phyloP scores from a whole-genome alignment of 2,113 vertebrate species.

The Halichoeres trimaculatus region DNA sequence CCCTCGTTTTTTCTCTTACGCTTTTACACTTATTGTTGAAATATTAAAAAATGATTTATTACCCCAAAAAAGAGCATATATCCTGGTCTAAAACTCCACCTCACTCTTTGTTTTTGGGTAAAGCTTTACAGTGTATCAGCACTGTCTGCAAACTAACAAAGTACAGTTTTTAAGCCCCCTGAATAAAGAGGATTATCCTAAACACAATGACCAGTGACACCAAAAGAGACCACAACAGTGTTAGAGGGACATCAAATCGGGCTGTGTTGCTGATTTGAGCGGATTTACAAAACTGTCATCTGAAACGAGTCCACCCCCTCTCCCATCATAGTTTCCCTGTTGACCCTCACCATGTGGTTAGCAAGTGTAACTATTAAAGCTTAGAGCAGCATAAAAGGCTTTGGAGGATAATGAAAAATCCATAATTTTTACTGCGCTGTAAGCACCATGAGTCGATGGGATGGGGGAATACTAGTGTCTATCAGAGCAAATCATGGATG shows the following conservation, averaged over 20 bases:
- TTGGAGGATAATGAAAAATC: constrained; percentile 58
- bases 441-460: constrained; percentile 25
- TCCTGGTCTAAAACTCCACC: background rate
- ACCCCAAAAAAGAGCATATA: background rate
- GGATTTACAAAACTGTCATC: background rate
- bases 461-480: constrained; percentile 13
- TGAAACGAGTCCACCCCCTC: background rate
- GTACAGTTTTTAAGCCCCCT: constrained; percentile 20
- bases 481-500: constrained; percentile 18
- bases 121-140: background rate
- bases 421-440: constrained; percentile 49
- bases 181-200: constrained; percentile 62
- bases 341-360: constrained; percentile 8
- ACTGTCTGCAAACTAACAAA: constrained; percentile 23
- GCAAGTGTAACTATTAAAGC: constrained; percentile 1
- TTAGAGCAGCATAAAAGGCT: constrained; percentile 16
- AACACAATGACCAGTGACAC: constrained; percentile 35
- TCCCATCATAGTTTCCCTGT: background rate
- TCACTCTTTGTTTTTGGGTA: too few species aligned
- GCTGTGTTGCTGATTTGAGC: background rate
- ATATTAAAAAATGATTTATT: background rate
- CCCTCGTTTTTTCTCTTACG: background rate
- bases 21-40: background rate
- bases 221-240: constrained; percentile 16
- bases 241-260: constrained; percentile 19